Evolutionary conservation across 2,113 vertebrate genomes (phyloP).

Genomic region (Calypte anna): DNA sequence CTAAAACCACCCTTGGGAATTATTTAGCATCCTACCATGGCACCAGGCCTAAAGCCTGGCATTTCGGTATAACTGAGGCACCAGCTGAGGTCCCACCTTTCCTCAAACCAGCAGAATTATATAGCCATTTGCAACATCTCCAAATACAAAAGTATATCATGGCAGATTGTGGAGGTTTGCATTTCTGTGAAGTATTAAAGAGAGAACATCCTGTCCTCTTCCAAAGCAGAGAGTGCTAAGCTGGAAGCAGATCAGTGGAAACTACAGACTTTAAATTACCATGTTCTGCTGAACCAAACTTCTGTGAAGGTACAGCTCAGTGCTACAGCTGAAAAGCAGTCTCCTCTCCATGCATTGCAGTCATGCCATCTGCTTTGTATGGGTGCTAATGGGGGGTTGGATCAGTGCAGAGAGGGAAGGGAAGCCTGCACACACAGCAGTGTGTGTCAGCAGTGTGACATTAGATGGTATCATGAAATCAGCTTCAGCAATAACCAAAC

Average conservation of each 20-base stretch:
- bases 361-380: not conserved
- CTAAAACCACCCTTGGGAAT: not conserved
- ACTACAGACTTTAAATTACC: not conserved
- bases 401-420: not conserved
- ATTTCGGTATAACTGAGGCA: too few species aligned
- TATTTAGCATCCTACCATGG: not conserved
- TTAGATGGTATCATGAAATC: not conserved
- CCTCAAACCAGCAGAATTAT: not conserved
- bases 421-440: not conserved
- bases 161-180: not conserved
- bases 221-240: not conserved
- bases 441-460: too few species aligned
- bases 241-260: not conserved
- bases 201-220: not conserved
- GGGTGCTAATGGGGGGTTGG: accelerated
- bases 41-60: not conserved
- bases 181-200: not conserved
- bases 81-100: not conserved
- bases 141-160: not conserved
- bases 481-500: not conserved
- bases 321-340: not conserved
- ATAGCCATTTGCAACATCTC: not conserved
- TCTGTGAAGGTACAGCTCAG: not conserved
- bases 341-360: not conserved
- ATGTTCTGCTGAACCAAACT: not conserved